Evolutionary conservation across 1,140 invertebrate genomes (phyloP).

Genomic region (Pseudomyrmex pallidus): DNA sequence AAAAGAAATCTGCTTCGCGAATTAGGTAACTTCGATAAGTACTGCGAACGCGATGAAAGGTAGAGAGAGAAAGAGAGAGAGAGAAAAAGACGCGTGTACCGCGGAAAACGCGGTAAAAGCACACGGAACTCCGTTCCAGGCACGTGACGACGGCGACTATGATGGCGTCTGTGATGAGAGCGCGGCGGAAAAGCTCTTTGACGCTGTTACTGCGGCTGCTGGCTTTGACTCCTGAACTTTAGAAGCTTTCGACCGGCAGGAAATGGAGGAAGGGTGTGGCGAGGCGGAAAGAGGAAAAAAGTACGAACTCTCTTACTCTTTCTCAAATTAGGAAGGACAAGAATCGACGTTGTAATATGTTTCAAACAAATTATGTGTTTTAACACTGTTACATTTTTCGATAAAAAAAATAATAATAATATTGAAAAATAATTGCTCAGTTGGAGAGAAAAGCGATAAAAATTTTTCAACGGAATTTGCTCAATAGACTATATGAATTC

Average conservation of each 20-base stretch:
- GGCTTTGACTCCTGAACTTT: conserved; percentile 60
- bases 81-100: background rate
- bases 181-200: conserved; percentile 47
- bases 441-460: background rate
- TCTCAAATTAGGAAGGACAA: conserved; percentile 17
- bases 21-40: conserved; percentile 33
- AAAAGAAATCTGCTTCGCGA: background rate
- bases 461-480: background rate
- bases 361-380: background rate
- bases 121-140: conserved; percentile 6
- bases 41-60: background rate
- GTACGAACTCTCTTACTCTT: background rate
- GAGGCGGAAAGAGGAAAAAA: conserved; percentile 34
- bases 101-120: conserved; percentile 42
- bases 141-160: background rate
- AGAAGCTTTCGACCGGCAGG: conserved; percentile 49
- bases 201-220: conserved; percentile 34
- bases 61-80: background rate
- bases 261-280: conserved; percentile 22
- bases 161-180: conserved; percentile 15
- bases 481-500: too few species aligned
- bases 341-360: conserved; percentile 22
- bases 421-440: background rate
- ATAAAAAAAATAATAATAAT: background rate
- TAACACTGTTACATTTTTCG: background rate